Conservation (phyloP, 2,888 invertebrate genomes). For the Amblyjoppa proteus region DNA sequence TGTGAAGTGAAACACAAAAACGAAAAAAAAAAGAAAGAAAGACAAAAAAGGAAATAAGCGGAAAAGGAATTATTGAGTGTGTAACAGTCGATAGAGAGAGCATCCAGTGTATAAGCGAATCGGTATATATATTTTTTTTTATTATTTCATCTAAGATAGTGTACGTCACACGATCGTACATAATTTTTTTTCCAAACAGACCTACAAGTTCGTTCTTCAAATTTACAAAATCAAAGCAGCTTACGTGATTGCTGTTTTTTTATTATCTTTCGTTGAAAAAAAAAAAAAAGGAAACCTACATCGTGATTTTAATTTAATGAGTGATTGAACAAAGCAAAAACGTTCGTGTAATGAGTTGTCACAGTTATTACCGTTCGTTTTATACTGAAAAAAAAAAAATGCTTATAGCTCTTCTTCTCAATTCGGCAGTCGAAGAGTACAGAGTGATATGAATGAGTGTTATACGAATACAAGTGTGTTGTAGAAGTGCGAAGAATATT, state of each 20-base stretch:
- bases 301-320: slow-evolving; percentile 34
- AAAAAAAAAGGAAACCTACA: slow-evolving; percentile 18
- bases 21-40: background rate
- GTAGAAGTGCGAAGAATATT: slow-evolving; percentile 83
- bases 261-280: slow-evolving; percentile 6
- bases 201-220: slow-evolving; percentile 2
- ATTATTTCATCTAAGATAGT: slow-evolving; percentile 26
- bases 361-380: slow-evolving; percentile 41
- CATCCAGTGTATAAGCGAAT: slow-evolving; percentile 59
- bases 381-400: slow-evolving; percentile 49
- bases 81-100: slow-evolving; percentile 55
- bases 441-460: slow-evolving; percentile 80
- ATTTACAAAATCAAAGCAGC: slow-evolving; percentile 7
- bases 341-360: slow-evolving; percentile 41
- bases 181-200: background rate
- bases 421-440: slow-evolving; percentile 72
- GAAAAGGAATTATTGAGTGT: slow-evolving; percentile 54
- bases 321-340: slow-evolving; percentile 21
- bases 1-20: slow-evolving; percentile 37
- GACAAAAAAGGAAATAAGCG: slow-evolving; percentile 30
- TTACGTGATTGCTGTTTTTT: slow-evolving; percentile 14
- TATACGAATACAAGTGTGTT: slow-evolving; percentile 80
- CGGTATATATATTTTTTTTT: slow-evolving; percentile 33
- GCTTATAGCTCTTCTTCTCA: slow-evolving; percentile 57
- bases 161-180: slow-evolving; percentile 10